phyloP scores from a whole-genome alignment of 2,113 vertebrate species.

The Ascaphus truei region DNA sequence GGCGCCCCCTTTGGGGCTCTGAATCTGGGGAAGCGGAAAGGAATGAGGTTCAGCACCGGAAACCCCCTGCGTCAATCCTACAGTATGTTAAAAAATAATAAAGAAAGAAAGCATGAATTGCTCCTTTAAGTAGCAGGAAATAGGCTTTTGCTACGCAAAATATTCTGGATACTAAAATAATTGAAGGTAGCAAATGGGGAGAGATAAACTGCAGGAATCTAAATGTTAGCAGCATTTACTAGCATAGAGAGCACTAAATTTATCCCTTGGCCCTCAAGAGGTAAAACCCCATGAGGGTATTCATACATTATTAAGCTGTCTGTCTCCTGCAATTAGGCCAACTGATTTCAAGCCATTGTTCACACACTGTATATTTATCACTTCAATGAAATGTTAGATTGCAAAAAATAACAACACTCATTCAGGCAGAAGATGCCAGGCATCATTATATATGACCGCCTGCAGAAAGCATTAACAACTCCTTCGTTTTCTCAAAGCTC shows the following conservation, averaged over 20 bases:
- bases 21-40: too few relatives aligned
- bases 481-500: constrained; percentile 50
- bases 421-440: constrained; percentile 39
- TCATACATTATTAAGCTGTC: constrained; percentile 28
- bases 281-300: constrained; percentile 16
- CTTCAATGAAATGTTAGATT: constrained; percentile 31
- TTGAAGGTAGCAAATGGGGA: not conserved
- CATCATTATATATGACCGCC: constrained; percentile 45
- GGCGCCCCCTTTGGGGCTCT: too few relatives aligned
- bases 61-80: too few relatives aligned
- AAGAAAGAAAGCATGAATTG: too few relatives aligned
- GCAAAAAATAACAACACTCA: constrained; percentile 38
- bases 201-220: constrained; percentile 17
- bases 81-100: too few relatives aligned
- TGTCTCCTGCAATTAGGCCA: constrained; percentile 21
- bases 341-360: constrained; percentile 32
- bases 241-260: constrained; percentile 25
- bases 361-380: constrained; percentile 29
- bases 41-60: too few relatives aligned
- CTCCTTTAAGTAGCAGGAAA: not conserved
- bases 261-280: not conserved
- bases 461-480: constrained; percentile 43
- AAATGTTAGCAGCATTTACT: constrained; percentile 30
- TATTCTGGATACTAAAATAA: not conserved
- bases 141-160: not conserved